Evolutionary conservation across 2,797 vertebrate genomes (phyloP).

Genomic region (Dryobates pubescens): DNA sequence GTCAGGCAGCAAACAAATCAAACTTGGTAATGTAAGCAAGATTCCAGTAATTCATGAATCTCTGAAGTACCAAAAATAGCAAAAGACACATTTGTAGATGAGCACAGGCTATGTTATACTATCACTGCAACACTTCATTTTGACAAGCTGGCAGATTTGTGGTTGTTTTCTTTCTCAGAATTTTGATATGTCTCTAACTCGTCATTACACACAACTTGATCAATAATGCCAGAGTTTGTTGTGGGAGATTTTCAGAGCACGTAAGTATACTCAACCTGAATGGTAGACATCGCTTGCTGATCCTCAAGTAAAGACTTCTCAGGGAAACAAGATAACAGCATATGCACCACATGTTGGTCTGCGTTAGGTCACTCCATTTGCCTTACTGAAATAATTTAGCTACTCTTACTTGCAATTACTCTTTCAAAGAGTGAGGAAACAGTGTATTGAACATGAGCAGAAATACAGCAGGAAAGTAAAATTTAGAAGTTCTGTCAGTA

Average conservation of each 20-base stretch:
- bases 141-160: conserved; percentile 26
- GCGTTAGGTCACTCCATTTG: not conserved
- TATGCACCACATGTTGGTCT: not conserved
- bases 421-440: not conserved
- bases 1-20: conserved; percentile 39
- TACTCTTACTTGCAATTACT: not conserved
- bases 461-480: not conserved
- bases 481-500: rapidly evolving
- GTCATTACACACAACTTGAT: too few relatives aligned
- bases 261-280: rapidly evolving
- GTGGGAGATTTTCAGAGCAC: not conserved
- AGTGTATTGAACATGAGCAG: not conserved
- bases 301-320: not conserved
- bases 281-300: not conserved
- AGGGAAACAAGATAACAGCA: not conserved
- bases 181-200: not conserved
- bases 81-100: conserved; percentile 12
- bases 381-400: not conserved
- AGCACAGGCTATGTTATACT: not conserved
- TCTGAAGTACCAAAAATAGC: conserved; percentile 29
- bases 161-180: not conserved
- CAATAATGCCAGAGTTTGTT: too few relatives aligned
- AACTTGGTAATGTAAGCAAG: not conserved
- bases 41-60: not conserved
- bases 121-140: conserved; percentile 4